A percentile compares a stretch with the other conserved stretches of the same genome.
phyloP scores from a whole-genome alignment of 2,888 invertebrate genomes.

The Notocelia uddmanniana region DNA sequence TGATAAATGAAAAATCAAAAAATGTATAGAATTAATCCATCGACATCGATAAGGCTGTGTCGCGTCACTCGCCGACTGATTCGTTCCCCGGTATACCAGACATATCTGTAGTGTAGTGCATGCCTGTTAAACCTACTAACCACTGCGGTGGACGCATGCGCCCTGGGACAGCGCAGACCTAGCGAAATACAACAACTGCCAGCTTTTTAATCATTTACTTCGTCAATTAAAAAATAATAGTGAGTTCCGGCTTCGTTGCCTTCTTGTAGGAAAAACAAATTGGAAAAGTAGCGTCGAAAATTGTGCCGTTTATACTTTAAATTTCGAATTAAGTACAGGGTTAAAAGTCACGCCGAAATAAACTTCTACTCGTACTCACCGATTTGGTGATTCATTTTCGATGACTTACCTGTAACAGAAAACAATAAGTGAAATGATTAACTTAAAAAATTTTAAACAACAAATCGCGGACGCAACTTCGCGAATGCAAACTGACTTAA shows the following conservation, averaged over 20 bases:
- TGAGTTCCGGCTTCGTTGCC: too few relatives aligned
- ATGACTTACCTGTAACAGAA: constrained; percentile 51
- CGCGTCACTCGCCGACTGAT: constrained; percentile 44
- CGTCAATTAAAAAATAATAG: too few relatives aligned
- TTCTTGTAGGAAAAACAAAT: too few relatives aligned
- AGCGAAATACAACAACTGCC: constrained; percentile 8
- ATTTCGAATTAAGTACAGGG: too few relatives aligned
- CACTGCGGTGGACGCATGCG: constrained; percentile 68
- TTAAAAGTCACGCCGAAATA: neutral
- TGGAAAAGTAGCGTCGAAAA: too few relatives aligned
- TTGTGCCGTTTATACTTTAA: too few relatives aligned
- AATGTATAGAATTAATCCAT: constrained; percentile 17
- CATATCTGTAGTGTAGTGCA: constrained; percentile 46
- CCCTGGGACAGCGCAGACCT: constrained; percentile 44
- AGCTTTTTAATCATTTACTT: neutral
- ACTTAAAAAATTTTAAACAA: neutral
- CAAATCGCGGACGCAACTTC: too few relatives aligned
- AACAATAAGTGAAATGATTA: constrained; percentile 14
- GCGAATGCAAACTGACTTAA: too few relatives aligned
- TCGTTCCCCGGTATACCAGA: constrained; percentile 37
- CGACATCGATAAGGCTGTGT: constrained; percentile 46
- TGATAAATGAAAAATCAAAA: neutral
- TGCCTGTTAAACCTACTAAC: constrained; percentile 59
- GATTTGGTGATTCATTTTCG: neutral
- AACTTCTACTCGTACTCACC: neutral